phyloP scores from a whole-genome alignment of 2,888 invertebrate species.

The Drosophila mettleri region DNA sequence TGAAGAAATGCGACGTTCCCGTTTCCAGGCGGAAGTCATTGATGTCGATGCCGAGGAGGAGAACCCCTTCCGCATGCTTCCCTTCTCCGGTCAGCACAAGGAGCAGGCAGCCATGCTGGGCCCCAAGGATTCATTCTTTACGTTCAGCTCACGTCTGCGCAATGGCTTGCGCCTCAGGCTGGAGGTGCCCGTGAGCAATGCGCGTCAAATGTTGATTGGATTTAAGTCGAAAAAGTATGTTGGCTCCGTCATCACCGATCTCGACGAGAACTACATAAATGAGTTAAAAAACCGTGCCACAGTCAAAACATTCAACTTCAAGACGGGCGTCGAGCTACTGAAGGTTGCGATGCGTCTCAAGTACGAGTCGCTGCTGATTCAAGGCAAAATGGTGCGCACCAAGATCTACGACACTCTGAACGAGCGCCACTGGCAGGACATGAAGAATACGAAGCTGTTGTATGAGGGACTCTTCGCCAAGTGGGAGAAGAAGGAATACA shows the following conservation, averaged over 20 bases:
- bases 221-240: slow-evolving; percentile 61
- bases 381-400: slow-evolving; percentile 81
- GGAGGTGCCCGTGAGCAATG: slow-evolving; percentile 76
- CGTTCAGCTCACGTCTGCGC: slow-evolving; percentile 80
- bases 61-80: slow-evolving; percentile 81
- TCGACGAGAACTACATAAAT: slow-evolving; percentile 84
- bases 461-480: slow-evolving; percentile 81
- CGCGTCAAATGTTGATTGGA: slow-evolving; percentile 75
- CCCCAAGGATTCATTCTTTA: slow-evolving; percentile 82
- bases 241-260: slow-evolving; percentile 82
- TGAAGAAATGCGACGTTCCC: slow-evolving; percentile 82
- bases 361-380: slow-evolving; percentile 82
- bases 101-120: slow-evolving; percentile 74
- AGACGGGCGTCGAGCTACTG: slow-evolving; percentile 71
- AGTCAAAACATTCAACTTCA: slow-evolving; percentile 80
- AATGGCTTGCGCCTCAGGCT: slow-evolving; percentile 81
- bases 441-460: slow-evolving; percentile 69
- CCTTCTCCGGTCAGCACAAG: slow-evolving; percentile 82
- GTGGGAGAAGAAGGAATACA: slow-evolving; percentile 83
- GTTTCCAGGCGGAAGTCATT: slow-evolving; percentile 77
- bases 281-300: slow-evolving; percentile 79
- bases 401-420: slow-evolving; percentile 82
- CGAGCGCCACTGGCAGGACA: slow-evolving; percentile 77
- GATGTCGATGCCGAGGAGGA: slow-evolving; percentile 75
- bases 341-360: slow-evolving; percentile 82